A percentile compares a stretch with the other conserved stretches of the same genome.
phyloP scores from a whole-genome alignment of 2,797 vertebrate species.

The Carduelis carduelis region DNA sequence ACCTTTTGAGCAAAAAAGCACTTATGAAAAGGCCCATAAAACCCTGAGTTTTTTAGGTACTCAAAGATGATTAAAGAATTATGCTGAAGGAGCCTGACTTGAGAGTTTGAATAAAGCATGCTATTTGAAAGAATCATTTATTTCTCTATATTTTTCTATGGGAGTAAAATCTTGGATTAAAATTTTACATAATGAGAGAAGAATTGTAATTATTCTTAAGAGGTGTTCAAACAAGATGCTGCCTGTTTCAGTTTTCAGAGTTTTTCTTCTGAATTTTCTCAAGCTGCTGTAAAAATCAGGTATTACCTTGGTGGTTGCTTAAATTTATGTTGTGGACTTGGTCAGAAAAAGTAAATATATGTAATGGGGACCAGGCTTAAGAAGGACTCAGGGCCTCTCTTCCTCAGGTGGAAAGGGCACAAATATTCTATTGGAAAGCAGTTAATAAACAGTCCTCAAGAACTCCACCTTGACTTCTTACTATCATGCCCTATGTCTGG shows the following conservation, averaged over 20 bases:
- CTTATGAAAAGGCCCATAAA: neutral
- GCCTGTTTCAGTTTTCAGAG: neutral
- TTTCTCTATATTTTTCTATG: neutral
- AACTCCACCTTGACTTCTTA: neutral
- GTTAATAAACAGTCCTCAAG: neutral
- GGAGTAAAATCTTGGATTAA: neutral
- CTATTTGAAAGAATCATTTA: neutral
- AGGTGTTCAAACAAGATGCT: neutral
- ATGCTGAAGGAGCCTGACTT: neutral
- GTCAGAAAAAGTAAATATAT: neutral
- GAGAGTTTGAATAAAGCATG: neutral
- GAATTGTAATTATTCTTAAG: neutral
- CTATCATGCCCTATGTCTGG: accelerated
- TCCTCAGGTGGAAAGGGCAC: neutral
- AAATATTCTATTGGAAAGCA: neutral
- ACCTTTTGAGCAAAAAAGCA: slow-evolving; percentile 5
- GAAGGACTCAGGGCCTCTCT: accelerated
- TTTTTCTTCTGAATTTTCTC: neutral
- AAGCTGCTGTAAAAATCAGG: neutral
- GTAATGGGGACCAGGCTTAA: neutral
- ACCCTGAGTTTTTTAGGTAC: neutral
- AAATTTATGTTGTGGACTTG: accelerated
- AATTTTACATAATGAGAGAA: neutral
- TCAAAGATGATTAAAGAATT: neutral
- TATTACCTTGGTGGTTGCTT: neutral